These are phyloP conservation scores for Drosophila athabasca DNA, from an alignment of 1,140 invertebrate genomes.

Conservation along the genomic window DNA sequence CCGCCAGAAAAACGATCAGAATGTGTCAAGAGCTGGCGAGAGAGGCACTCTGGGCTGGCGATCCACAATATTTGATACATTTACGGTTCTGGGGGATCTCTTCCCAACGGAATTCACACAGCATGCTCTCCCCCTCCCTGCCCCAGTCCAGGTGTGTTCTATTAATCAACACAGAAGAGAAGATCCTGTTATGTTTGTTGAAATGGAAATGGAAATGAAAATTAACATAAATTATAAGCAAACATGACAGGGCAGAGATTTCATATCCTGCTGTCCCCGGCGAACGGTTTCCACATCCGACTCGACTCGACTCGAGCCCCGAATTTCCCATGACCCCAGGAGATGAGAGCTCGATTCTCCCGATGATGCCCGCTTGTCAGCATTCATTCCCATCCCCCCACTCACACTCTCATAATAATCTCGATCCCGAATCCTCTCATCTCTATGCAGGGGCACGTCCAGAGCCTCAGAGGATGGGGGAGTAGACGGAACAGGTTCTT, in stretches of 20 bases:
- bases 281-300: conserved; percentile 76
- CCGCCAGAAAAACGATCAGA: conserved; percentile 33
- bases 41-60: conserved; percentile 5
- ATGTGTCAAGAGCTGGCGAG: conserved; percentile 32
- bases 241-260: conserved; percentile 51
- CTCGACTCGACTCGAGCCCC: conserved; percentile 36
- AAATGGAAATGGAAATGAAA: conserved; percentile 47
- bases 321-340: conserved; percentile 69
- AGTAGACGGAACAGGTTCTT: conserved; percentile 70
- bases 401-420: conserved; percentile 14
- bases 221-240: conserved; percentile 79
- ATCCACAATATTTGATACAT: neutral
- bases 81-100: neutral
- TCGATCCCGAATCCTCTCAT: conserved; percentile 38
- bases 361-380: conserved; percentile 73
- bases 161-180: conserved; percentile 61
- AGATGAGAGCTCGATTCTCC: conserved; percentile 33
- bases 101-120: conserved; percentile 35
- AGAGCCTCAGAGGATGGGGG: neutral
- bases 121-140: neutral
- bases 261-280: conserved; percentile 61
- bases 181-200: conserved; percentile 58
- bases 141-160: conserved; percentile 64
- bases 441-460: conserved; percentile 59
- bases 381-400: conserved; percentile 40